Percentiles rank a stretch among this genome's conserved stretches.
Evolutionary conservation across 2,113 vertebrate genomes (phyloP).

Genomic region (Coturnix japonica): DNA sequence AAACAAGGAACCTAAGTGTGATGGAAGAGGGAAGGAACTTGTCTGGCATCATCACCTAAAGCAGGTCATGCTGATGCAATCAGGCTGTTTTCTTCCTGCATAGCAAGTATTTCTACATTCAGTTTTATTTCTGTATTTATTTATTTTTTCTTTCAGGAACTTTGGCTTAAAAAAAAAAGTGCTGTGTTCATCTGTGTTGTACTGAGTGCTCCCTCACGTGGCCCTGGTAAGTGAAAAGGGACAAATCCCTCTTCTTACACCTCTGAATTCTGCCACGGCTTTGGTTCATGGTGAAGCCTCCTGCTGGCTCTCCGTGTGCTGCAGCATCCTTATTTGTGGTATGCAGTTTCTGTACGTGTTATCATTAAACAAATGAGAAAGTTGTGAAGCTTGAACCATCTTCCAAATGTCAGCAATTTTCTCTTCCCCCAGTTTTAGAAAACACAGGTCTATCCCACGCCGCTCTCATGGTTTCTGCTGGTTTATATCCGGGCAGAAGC

Average conservation of each 20-base stretch:
- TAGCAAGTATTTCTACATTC: neutral
- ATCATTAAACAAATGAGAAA: neutral
- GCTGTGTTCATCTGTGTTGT: neutral
- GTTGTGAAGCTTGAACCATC: neutral
- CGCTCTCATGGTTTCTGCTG: neutral
- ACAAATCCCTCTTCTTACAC: neutral
- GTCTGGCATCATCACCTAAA: neutral
- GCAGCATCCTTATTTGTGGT: neutral
- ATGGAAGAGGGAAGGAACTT: neutral
- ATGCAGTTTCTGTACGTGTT: neutral
- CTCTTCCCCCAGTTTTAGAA: neutral
- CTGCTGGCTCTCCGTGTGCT: neutral
- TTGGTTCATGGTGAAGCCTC: neutral
- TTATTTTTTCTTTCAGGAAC: neutral
- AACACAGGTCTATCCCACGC: neutral
- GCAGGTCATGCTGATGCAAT: neutral
- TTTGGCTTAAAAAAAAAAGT: neutral
- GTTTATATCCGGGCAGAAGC: constrained; percentile 18
- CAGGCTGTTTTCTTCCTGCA: neutral
- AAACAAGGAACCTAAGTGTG: neutral
- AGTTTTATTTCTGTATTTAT: neutral
- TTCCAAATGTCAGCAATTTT: neutral
- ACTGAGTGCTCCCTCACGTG: neutral
- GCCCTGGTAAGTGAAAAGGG: neutral
- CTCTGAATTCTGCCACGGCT: neutral